Base-by-base conservation (phyloP, 1,140 invertebrate genomes). In the Ceratina calcarata region DNA sequence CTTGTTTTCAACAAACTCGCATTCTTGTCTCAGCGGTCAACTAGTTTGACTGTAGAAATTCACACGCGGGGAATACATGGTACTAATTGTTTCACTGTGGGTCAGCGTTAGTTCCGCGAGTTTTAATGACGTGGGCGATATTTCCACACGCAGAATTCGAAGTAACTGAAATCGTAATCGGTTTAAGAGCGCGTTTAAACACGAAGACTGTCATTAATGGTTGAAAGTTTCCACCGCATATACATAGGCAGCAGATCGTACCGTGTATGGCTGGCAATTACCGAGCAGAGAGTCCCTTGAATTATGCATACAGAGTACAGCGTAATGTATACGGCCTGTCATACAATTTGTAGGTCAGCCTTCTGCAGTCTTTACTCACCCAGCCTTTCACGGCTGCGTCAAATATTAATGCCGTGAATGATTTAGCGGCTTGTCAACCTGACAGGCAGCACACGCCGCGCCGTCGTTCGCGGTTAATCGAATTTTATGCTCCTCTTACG, bases 321-420 rank as follows among this genome's bases (percentile, higher is more conserved):
- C 45, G 62, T 67, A 79, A 79, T 58, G 71, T 77, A 55, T 51
- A 74, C 49, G 45, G 71, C 0, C 53, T 18, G 32, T 66, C 70
- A 37, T 10, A 20, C 78, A 67, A 79, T 79, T 79, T 79, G 66
- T 79, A 79, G 78, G 78, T 79, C 78, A 78, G 22, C 78, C 62
- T 57, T 58, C 37, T 65, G 12, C 53, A 69, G 57, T 77, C 74
- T 61, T 77, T 61, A 61, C 37, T 20, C n/a, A 27, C 32, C 22
- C 49, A 32, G 15, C 78, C 32, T 32, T 74, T 64, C 53, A 22
- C 24, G 18, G 16, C 1, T 24, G 27, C 51, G 76, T 72, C 68
- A 57, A 67, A 22, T 67, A 79, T 67, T 51, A 67, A 79, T 53
- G 51, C 61, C 10, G 13, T 60, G 20, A 66, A 74, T 74, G 62